Evolutionary conservation across 2,797 vertebrate species (phyloP).

Genomic region (Lagorchestes hirsutus): DNA sequence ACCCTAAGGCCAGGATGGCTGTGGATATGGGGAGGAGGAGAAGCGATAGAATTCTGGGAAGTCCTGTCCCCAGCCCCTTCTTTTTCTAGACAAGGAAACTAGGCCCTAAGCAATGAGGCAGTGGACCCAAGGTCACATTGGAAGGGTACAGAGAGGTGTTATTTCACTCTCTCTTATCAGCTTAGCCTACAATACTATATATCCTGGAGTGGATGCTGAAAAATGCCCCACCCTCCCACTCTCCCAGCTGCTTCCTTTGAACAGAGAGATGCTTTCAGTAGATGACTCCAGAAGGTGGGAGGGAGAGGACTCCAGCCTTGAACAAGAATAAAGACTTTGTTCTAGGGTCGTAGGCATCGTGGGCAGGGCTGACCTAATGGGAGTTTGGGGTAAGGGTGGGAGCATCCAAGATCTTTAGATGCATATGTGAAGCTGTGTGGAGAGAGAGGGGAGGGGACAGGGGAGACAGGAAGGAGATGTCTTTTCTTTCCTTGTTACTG

Average conservation of each 20-base stretch:
- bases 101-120: background rate
- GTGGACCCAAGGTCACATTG: background rate
- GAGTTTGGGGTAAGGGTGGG: background rate
- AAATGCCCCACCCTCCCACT: background rate
- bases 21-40: background rate
- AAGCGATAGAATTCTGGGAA: background rate
- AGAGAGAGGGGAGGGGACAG: background rate
- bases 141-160: background rate
- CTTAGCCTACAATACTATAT: background rate
- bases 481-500: conserved; percentile 1
- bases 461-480: background rate
- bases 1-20: background rate
- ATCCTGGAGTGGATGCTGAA: background rate
- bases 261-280: conserved; percentile 3
- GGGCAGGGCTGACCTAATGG: background rate
- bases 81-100: background rate
- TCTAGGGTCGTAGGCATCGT: background rate
- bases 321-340: background rate
- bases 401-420: background rate
- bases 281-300: background rate
- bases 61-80: background rate
- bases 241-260: background rate
- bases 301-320: no score
- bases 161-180: background rate
- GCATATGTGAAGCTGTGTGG: background rate